Evolutionary conservation across 2,888 invertebrate species (phyloP).

Genomic region (Plemyria rubiginata): DNA sequence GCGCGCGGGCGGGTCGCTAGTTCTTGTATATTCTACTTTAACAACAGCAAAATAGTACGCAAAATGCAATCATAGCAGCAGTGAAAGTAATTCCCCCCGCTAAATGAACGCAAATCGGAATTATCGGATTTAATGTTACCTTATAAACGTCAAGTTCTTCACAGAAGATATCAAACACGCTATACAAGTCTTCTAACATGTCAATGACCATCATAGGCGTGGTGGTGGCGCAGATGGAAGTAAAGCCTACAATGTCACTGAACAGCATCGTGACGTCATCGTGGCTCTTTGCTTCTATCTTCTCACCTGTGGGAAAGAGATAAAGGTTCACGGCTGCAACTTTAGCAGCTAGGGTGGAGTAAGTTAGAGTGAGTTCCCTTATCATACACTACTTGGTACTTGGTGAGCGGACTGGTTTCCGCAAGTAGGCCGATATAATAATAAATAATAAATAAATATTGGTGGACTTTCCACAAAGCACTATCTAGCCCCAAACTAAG

Average conservation of each 20-base stretch:
- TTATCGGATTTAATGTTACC: too few species aligned
- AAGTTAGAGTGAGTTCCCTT: too few species aligned
- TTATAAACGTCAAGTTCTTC: conserved; percentile 97
- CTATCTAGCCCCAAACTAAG: too few species aligned
- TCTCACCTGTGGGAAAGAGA: conserved; percentile 86
- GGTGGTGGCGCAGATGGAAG: conserved; percentile 97
- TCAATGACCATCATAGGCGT: conserved; percentile 98
- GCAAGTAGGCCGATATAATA: too few species aligned
- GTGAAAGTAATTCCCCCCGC: conserved; percentile 13
- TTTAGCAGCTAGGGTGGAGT: too few species aligned
- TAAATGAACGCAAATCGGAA: conserved; percentile 15
- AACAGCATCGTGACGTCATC: conserved; percentile 98
- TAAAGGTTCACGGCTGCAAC: neutral
- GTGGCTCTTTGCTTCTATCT: conserved; percentile 96
- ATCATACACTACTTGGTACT: too few species aligned
- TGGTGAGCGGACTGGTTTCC: too few species aligned
- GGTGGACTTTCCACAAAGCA: too few species aligned
- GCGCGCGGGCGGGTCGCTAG: too few species aligned
- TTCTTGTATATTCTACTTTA: conserved; percentile 15
- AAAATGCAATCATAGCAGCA: conserved; percentile 44
- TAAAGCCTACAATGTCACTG: conserved; percentile 98
- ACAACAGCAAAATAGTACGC: conserved; percentile 53
- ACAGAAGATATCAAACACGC: conserved; percentile 96
- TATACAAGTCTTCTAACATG: conserved; percentile 97
- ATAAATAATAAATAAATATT: too few species aligned